These are phyloP conservation scores for Hemiprocne comata DNA, from an alignment of 2,113 vertebrate genomes.

Conservation along the genomic window DNA sequence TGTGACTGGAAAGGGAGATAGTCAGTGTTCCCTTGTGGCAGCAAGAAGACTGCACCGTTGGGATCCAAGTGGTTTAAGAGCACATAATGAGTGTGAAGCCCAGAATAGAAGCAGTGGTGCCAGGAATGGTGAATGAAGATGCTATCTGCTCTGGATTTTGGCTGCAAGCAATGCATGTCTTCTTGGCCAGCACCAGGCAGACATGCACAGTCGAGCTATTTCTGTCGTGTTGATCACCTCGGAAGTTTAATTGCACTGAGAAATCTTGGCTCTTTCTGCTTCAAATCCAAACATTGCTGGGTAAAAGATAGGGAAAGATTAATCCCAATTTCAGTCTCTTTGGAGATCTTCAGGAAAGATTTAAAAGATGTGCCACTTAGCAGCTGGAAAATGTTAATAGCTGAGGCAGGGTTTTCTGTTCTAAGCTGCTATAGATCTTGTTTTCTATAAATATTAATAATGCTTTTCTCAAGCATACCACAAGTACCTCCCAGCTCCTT, in stretches of 20 bases:
- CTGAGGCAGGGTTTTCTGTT: neutral
- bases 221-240: slow-evolving; percentile 2
- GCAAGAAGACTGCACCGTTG: neutral
- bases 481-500: neutral
- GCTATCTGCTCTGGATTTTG: slow-evolving; percentile 12
- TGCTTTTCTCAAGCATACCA: neutral
- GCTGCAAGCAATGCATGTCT: neutral
- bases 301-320: neutral
- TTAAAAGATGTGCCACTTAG: neutral
- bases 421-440: neutral
- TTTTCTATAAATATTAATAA: slow-evolving; percentile 12
- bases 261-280: slow-evolving; percentile 40
- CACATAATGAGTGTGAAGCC: neutral
- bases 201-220: slow-evolving; percentile 15
- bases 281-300: slow-evolving; percentile 3
- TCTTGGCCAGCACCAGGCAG: neutral
- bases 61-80: neutral
- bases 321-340: neutral
- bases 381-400: neutral
- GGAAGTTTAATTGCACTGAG: slow-evolving; percentile 42
- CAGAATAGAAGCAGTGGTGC: neutral
- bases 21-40: neutral
- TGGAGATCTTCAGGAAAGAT: neutral
- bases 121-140: neutral
- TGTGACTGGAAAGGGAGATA: neutral